A percentile compares a stretch with the other conserved stretches of the same genome.
Evolutionary conservation across 2,797 vertebrate genomes (phyloP).

Genomic region (Parauchenoglanis ngamensis): DNA sequence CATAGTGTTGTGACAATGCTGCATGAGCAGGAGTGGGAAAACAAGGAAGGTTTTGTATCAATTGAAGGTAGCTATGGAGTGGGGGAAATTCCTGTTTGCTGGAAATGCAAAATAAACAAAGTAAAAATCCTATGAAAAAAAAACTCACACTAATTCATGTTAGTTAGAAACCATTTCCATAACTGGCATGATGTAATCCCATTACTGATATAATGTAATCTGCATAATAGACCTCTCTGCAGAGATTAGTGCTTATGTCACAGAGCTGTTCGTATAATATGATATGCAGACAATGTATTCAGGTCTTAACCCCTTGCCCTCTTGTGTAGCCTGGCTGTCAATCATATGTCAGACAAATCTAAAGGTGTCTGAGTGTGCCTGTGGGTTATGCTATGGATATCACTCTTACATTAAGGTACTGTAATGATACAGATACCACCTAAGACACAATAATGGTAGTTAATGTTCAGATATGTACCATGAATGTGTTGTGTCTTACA

Average conservation of each 20-base stretch:
- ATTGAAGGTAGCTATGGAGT: neutral
- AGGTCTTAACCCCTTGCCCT: constrained; percentile 19
- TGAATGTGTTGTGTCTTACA: neutral
- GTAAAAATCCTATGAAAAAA: neutral
- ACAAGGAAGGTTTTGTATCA: constrained; percentile 26
- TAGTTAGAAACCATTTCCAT: neutral
- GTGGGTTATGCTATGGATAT: neutral
- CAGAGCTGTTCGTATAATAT: constrained; percentile 8
- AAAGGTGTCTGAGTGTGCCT: constrained; percentile 27
- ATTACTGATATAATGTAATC: neutral
- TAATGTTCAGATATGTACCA: neutral
- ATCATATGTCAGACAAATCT: constrained; percentile 62
- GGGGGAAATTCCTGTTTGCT: neutral
- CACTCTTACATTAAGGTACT: neutral
- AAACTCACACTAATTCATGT: neutral
- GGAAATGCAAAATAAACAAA: neutral
- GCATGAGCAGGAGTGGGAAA: constrained; percentile 73
- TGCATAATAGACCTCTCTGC: neutral
- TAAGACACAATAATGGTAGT: neutral
- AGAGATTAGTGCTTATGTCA: constrained; percentile 1
- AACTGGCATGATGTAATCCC: neutral
- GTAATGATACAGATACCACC: neutral
- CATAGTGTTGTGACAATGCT: constrained; percentile 45
- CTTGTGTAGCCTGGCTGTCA: constrained; percentile 15
- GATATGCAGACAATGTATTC: constrained; percentile 50